These are phyloP conservation scores for Macroramphosus scolopax DNA, from an alignment of 2,797 vertebrate genomes.

Conservation along the genomic window DNA sequence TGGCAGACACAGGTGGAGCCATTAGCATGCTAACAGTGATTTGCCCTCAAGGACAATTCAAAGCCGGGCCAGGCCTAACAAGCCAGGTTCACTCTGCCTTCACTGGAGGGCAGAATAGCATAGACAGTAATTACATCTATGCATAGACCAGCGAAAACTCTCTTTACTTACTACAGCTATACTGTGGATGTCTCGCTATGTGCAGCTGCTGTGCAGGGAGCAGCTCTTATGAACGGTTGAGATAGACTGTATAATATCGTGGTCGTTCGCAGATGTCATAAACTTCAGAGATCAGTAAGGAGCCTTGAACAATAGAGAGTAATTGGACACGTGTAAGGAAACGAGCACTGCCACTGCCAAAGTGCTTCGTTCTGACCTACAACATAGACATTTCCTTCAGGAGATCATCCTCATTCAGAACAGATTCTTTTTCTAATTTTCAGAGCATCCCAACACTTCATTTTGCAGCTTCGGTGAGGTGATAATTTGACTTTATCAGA, in stretches of 20 bases:
- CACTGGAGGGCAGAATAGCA: slow-evolving; percentile 50
- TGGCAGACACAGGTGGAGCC: slow-evolving; percentile 71
- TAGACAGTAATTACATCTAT: slow-evolving; percentile 53
- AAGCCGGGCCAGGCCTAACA: slow-evolving; percentile 67
- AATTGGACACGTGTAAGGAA: slow-evolving; percentile 28
- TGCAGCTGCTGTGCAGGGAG: not conserved
- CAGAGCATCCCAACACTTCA: too few species aligned
- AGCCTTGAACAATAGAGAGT: slow-evolving; percentile 5
- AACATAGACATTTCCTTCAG: slow-evolving; percentile 22
- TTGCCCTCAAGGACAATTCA: slow-evolving; percentile 73
- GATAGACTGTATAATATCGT: too few species aligned
- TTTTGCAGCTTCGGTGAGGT: too few species aligned
- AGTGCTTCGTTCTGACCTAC: slow-evolving; percentile 39
- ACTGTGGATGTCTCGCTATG: slow-evolving; percentile 10
- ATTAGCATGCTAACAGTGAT: slow-evolving; percentile 76
- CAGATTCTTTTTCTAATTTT: too few species aligned
- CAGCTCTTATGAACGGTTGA: slow-evolving; percentile 7
- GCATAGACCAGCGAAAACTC: slow-evolving; percentile 22
- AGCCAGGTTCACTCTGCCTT: slow-evolving; percentile 60
- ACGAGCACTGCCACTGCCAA: slow-evolving; percentile 22
- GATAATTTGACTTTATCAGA: too few species aligned
- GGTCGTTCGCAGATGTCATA: too few species aligned
- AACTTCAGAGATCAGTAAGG: too few species aligned
- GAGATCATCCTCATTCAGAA: not conserved
- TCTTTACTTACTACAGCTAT: slow-evolving; percentile 16